Percentiles rank a stretch among this genome's conserved stretches.
These are phyloP conservation scores for Blennius ocellaris DNA, from an alignment of 2,113 vertebrate genomes.

Conservation along the genomic window DNA sequence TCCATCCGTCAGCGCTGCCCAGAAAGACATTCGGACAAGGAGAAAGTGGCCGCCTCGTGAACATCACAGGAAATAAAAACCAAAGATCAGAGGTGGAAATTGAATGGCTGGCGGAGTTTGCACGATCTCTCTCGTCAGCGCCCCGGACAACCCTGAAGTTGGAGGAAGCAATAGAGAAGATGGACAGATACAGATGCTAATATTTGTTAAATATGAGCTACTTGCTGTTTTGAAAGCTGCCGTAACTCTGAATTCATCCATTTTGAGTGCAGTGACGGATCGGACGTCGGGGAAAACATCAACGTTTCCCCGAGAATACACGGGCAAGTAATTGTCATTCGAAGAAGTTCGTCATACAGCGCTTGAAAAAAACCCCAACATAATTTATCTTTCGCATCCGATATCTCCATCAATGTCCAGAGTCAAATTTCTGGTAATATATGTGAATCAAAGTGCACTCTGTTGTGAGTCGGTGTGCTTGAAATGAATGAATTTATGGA, in stretches of 20 bases:
- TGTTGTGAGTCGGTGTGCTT: background rate
- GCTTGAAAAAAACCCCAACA: slow-evolving; percentile 15
- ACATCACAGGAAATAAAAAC: background rate
- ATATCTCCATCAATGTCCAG: background rate
- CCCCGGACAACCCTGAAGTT: no score
- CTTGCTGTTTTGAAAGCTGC: no score
- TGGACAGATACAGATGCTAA: no score
- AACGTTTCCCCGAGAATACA: slow-evolving; percentile 26
- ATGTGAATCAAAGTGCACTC: slow-evolving; percentile 11
- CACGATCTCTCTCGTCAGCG: no score
- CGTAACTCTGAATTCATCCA: no score
- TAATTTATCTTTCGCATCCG: slow-evolving; percentile 21
- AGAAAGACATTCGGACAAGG: slow-evolving; percentile 25
- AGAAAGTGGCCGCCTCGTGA: background rate
- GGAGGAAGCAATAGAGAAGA: no score
- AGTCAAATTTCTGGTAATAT: background rate
- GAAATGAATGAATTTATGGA: slow-evolving; percentile 5
- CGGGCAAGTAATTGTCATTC: slow-evolving; percentile 29
- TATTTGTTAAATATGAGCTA: no score
- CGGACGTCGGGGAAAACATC: slow-evolving; percentile 2
- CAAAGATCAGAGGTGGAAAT: no score
- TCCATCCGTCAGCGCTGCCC: slow-evolving; percentile 14
- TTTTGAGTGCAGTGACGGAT: slow-evolving; percentile 6
- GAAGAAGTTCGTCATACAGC: slow-evolving; percentile 17
- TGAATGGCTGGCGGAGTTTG: no score